Percentiles rank a stretch among this genome's conserved stretches.
Evolutionary conservation across 2,888 invertebrate species (phyloP).

Genomic region (Troides oblongomaculatus): DNA sequence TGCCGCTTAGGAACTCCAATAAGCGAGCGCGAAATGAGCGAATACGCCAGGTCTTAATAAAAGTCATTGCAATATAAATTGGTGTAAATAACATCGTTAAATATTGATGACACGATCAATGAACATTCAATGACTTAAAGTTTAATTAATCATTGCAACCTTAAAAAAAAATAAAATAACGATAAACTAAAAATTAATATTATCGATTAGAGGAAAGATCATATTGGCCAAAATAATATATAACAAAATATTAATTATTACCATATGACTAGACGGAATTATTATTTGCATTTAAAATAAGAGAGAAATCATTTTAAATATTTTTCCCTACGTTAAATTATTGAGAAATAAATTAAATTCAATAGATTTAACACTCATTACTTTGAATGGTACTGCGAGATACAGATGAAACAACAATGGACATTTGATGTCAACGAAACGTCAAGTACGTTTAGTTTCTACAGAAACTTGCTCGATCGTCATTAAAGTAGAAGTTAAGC

Average conservation of each 20-base stretch:
- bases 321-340: background rate
- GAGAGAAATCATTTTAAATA: background rate
- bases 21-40: conserved; percentile 85
- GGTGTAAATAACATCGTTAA: conserved; percentile 86
- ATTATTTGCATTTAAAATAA: background rate
- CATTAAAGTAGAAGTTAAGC: too few species aligned
- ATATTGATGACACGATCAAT: conserved; percentile 31
- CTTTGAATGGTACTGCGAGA: background rate
- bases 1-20: conserved; percentile 79
- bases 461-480: too few species aligned
- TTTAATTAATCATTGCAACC: conserved; percentile 29
- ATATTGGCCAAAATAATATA: conserved; percentile 34
- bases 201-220: conserved; percentile 74
- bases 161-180: conserved; percentile 16
- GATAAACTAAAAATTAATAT: conserved; percentile 28
- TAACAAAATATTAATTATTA: background rate
- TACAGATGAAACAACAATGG: too few species aligned
- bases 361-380: conserved; percentile 11
- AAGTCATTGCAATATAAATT: conserved; percentile 91
- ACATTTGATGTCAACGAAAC: too few species aligned
- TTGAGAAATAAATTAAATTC: conserved; percentile 25
- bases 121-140: conserved; percentile 5
- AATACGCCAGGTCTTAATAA: conserved; percentile 89
- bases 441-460: too few species aligned
- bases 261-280: background rate